These are phyloP conservation scores for Pardosa pseudoannulata DNA, from an alignment of 2,888 invertebrate species.

Conservation along the genomic window DNA sequence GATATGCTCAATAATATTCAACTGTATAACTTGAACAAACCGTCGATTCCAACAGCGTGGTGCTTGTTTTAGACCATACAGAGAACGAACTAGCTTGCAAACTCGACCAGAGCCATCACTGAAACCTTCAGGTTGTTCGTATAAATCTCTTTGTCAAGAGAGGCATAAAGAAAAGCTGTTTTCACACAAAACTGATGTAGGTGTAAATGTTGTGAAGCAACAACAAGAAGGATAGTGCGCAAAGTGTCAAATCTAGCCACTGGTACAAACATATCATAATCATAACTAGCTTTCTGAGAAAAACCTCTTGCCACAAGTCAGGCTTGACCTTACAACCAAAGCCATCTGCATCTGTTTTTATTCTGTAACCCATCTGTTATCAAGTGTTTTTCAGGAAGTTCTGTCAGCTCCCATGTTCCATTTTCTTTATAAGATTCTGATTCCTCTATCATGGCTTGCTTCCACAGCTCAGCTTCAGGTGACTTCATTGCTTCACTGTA, in stretches of 20 bases:
- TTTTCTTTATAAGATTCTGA: neutral
- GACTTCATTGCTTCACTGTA: neutral
- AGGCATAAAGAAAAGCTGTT: constrained; percentile 74
- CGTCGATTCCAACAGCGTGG: too few species aligned
- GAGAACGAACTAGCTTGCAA: too few species aligned
- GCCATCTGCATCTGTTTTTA: constrained; percentile 29
- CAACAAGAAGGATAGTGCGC: constrained; percentile 58
- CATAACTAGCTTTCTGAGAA: constrained; percentile 63
- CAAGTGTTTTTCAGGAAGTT: neutral
- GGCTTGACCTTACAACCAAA: constrained; percentile 77
- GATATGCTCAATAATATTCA: too few species aligned
- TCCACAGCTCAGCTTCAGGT: neutral
- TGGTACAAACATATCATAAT: constrained; percentile 73
- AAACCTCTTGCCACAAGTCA: constrained; percentile 73
- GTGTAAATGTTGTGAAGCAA: constrained; percentile 27
- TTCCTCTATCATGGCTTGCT: constrained; percentile 20
- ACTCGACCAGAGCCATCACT: too few species aligned
- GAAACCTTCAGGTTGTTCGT: neutral
- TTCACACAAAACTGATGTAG: constrained; percentile 72
- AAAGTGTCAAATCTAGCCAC: constrained; percentile 59
- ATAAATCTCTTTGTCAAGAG: constrained; percentile 59
- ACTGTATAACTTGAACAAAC: too few species aligned
- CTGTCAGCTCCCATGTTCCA: neutral
- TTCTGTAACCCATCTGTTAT: neutral
- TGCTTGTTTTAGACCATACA: too few species aligned